Conservation (phyloP, 2,797 vertebrate species). For the Dryobates pubescens region DNA sequence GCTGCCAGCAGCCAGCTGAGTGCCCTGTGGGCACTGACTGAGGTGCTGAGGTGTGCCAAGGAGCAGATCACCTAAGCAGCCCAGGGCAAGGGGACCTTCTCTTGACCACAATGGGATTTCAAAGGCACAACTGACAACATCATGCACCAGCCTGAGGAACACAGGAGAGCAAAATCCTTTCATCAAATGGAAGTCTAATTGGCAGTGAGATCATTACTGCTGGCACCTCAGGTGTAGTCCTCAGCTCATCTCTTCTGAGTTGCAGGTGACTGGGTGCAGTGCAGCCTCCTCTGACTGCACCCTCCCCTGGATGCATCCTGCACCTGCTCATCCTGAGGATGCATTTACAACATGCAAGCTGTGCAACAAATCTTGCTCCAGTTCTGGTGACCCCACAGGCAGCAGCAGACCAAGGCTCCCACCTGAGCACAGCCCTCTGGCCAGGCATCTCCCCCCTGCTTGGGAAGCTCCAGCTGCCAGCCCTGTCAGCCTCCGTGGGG, state of each 20-base stretch:
- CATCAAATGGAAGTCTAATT: neutral
- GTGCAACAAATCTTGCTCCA: neutral
- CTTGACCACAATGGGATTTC: neutral
- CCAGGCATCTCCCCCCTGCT: rapidly evolving
- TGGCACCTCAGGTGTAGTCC: neutral
- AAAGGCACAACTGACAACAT: neutral
- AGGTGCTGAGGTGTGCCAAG: neutral
- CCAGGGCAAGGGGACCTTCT: neutral
- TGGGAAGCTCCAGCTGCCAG: neutral
- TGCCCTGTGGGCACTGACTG: neutral
- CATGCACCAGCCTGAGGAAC: neutral
- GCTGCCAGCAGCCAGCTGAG: neutral
- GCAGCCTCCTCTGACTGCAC: neutral
- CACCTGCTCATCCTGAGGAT: neutral
- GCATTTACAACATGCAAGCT: neutral
- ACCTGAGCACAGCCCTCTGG: rapidly evolving
- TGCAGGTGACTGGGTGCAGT: neutral
- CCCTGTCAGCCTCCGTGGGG: neutral
- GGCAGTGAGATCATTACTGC: neutral
- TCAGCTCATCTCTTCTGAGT: neutral
- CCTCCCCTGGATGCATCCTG: neutral
- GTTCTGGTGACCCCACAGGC: neutral
- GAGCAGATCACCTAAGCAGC: neutral
- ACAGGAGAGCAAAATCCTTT: neutral
- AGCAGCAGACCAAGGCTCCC: neutral